A percentile compares a stretch with the other conserved stretches of the same genome.
Evolutionary conservation across 1,140 invertebrate species (phyloP).

Genomic region (Thaumetopoea pityocampa): DNA sequence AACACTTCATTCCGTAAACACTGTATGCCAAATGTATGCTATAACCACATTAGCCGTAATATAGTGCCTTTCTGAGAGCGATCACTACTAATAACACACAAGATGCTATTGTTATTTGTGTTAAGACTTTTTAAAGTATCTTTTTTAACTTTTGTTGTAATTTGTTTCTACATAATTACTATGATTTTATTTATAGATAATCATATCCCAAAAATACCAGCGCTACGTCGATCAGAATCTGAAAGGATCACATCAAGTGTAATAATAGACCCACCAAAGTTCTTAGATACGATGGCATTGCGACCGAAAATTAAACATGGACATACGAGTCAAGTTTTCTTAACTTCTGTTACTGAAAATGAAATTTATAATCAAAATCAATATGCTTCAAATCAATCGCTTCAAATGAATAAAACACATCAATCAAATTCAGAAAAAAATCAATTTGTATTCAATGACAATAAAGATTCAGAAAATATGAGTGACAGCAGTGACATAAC

Average conservation of each 20-base stretch:
- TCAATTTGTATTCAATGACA: conserved; percentile 12
- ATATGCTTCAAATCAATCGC: conserved; percentile 8
- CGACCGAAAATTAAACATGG: conserved; percentile 78
- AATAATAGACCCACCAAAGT: conserved; percentile 77
- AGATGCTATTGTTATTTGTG: too few species aligned
- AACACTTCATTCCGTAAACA: too few species aligned
- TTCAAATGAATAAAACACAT: background rate
- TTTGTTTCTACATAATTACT: too few species aligned
- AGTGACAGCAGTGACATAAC: conserved; percentile 70
- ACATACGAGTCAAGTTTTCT: conserved; percentile 78
- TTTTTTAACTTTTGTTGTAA: too few species aligned
- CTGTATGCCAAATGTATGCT: too few species aligned
- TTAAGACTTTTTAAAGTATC: too few species aligned
- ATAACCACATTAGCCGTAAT: too few species aligned
- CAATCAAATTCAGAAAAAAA: background rate
- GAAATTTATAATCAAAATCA: conserved; percentile 39
- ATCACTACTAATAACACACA: too few species aligned
- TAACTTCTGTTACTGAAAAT: conserved; percentile 56
- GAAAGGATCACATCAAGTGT: conserved; percentile 67
- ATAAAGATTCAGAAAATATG: conserved; percentile 50
- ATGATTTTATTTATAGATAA: conserved; percentile 62
- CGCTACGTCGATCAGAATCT: conserved; percentile 61
- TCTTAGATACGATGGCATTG: conserved; percentile 85
- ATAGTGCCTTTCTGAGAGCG: too few species aligned
- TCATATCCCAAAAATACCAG: conserved; percentile 53